phyloP scores from a whole-genome alignment of 2,888 invertebrate species.

The Eristalis tenax region DNA sequence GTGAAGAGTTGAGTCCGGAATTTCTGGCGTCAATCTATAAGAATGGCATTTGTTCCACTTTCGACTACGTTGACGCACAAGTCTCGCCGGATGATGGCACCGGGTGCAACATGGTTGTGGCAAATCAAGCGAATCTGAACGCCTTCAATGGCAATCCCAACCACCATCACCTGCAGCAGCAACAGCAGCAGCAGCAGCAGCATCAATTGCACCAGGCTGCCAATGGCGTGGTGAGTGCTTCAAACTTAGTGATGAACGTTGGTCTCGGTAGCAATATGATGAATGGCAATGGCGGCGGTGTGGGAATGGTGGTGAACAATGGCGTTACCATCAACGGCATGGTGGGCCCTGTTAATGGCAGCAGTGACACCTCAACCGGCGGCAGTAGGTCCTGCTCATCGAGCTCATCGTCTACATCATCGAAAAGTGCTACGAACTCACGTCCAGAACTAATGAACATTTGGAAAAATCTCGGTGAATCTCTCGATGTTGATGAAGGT shows the following conservation, averaged over 20 bases:
- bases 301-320: slow-evolving; percentile 8
- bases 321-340: slow-evolving; percentile 9
- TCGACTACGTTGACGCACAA: slow-evolving; percentile 81
- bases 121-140: slow-evolving; percentile 43
- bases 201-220: slow-evolving; percentile 34
- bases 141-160: slow-evolving; percentile 48
- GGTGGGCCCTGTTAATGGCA: slow-evolving; percentile 10
- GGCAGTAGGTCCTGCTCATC: slow-evolving; percentile 84
- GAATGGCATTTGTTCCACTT: slow-evolving; percentile 84
- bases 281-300: slow-evolving; percentile 5
- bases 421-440: slow-evolving; percentile 85
- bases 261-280: slow-evolving; percentile 24
- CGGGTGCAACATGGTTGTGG: slow-evolving; percentile 55
- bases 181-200: slow-evolving; percentile 43
- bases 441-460: slow-evolving; percentile 88
- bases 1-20: slow-evolving; percentile 83
- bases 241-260: slow-evolving; percentile 57
- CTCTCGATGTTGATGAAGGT: slow-evolving; percentile 91
- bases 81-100: slow-evolving; percentile 75
- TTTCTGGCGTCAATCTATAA: slow-evolving; percentile 88
- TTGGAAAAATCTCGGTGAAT: slow-evolving; percentile 85
- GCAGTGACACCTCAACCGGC: slow-evolving; percentile 42
- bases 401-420: slow-evolving; percentile 85
- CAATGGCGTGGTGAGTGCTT: slow-evolving; percentile 29
- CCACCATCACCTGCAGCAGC: slow-evolving; percentile 55